Evolutionary conservation across 1,140 invertebrate genomes (phyloP).

Genomic region (Propsilocerus akamusi): DNA sequence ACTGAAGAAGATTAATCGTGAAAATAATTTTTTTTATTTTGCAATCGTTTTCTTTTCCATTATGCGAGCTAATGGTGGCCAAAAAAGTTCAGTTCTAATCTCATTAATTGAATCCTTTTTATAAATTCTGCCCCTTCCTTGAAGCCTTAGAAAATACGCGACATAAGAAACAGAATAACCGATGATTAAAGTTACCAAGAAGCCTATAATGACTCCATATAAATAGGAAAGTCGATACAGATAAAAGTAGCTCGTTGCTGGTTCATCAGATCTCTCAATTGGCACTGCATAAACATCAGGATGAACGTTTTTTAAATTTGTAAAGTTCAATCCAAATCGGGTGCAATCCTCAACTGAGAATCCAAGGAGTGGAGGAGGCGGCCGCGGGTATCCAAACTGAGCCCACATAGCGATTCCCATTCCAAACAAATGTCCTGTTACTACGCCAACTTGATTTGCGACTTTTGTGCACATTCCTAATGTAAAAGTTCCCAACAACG

Average conservation of each 20-base stretch:
- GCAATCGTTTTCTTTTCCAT: too few species aligned
- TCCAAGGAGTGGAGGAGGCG: constrained; percentile 32
- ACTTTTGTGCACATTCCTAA: constrained; percentile 50
- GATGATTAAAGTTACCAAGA: constrained; percentile 39
- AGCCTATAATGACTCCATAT: constrained; percentile 62
- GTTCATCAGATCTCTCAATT: too few species aligned
- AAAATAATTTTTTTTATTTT: too few species aligned
- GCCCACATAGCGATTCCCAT: constrained; percentile 62
- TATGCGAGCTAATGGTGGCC: constrained; percentile 41
- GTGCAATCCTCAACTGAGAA: constrained; percentile 36
- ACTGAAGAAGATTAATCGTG: too few species aligned
- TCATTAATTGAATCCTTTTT: constrained; percentile 11
- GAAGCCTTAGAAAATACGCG: constrained; percentile 13
- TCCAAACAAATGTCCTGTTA: constrained; percentile 41
- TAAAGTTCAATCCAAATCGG: constrained; percentile 5
- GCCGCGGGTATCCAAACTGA: constrained; percentile 66
- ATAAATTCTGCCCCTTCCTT: constrained; percentile 16
- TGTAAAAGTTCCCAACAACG: constrained; percentile 58
- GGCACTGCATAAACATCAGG: constrained; percentile 6
- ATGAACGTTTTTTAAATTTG: neutral
- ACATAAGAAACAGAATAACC: constrained; percentile 39
- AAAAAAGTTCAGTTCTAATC: constrained; percentile 39
- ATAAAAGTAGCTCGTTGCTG: too few species aligned
- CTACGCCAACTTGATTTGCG: constrained; percentile 46
- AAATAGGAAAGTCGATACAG: constrained; percentile 70